Conservation (phyloP, 2,113 vertebrate species). For the Phaetusa simplex region DNA sequence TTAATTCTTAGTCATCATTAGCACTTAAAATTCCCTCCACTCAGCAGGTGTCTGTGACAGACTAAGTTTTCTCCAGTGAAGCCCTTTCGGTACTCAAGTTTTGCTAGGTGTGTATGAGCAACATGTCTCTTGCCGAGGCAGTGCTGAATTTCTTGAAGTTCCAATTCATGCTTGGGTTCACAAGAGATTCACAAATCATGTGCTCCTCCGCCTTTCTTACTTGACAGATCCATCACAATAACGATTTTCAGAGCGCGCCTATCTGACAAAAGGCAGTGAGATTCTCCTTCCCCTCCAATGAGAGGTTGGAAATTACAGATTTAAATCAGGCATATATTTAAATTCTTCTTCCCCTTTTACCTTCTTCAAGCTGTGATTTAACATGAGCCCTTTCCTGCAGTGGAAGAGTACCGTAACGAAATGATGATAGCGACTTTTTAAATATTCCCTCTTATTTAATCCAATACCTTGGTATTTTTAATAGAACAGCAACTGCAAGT, state of each 20-base stretch:
- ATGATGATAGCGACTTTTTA: not conserved
- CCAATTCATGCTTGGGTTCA: not conserved
- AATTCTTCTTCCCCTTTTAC: not conserved
- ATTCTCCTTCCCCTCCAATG: not conserved
- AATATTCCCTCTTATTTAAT: not conserved
- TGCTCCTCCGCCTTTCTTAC: not conserved
- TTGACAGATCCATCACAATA: conserved; percentile 3
- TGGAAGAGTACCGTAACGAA: not conserved
- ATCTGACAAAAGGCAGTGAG: not conserved
- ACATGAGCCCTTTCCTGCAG: not conserved
- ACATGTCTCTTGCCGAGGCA: not conserved
- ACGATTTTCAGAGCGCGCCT: not conserved
- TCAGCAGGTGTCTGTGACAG: not conserved
- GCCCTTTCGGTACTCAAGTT: not conserved
- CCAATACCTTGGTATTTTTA: not conserved
- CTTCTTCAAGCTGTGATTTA: not conserved
- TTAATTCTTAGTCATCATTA: conserved; percentile 6
- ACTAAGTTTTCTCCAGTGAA: not conserved
- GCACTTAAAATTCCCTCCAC: not conserved
- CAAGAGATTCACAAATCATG: not conserved
- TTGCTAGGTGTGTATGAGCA: not conserved
- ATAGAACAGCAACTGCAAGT: not conserved
- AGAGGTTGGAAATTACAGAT: not conserved
- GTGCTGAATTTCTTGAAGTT: not conserved
- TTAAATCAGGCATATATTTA: not conserved